Percentiles rank a stretch among this genome's conserved stretches.
Evolutionary conservation across 2,888 invertebrate genomes (phyloP).

Genomic region (Caenorhabditis zanzibari): DNA sequence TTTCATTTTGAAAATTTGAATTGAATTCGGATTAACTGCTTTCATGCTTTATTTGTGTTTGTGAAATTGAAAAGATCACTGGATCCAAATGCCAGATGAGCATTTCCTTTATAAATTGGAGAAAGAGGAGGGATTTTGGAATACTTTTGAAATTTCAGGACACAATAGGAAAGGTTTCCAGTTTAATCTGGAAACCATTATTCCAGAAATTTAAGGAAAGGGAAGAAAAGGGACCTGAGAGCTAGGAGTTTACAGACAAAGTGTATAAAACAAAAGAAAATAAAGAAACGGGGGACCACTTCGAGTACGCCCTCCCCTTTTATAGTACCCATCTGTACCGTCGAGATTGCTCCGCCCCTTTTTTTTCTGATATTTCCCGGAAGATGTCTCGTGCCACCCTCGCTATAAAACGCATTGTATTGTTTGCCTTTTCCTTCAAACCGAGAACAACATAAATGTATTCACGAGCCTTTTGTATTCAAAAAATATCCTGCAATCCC

Average conservation of each 20-base stretch:
- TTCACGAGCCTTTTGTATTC: slow-evolving; percentile 35
- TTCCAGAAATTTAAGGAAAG: no score
- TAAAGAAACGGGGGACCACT: not conserved
- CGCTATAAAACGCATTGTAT: slow-evolving; percentile 35
- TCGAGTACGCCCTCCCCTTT: not conserved
- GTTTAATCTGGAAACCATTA: no score
- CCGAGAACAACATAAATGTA: slow-evolving; percentile 15
- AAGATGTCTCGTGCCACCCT: slow-evolving; percentile 29
- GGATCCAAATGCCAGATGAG: not conserved
- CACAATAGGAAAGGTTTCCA: no score
- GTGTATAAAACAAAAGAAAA: not conserved
- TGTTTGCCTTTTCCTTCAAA: not conserved
- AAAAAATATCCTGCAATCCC: slow-evolving; percentile 9
- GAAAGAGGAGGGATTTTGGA: not conserved
- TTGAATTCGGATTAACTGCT: slow-evolving; percentile 4
- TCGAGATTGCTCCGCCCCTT: slow-evolving; percentile 13
- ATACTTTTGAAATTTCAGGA: no score
- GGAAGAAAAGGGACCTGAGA: no score
- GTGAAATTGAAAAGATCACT: slow-evolving; percentile 6
- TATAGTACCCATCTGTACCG: slow-evolving; percentile 17
- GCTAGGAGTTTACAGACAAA: not conserved
- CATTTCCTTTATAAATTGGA: not conserved
- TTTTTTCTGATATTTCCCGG: not conserved
- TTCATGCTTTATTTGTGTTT: slow-evolving; percentile 12
- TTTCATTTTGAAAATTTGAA: slow-evolving; percentile 30